Percentiles rank a stretch among this genome's conserved stretches.
Evolutionary conservation across 2,888 invertebrate genomes (phyloP).

Genomic region (Homarus gammarus): DNA sequence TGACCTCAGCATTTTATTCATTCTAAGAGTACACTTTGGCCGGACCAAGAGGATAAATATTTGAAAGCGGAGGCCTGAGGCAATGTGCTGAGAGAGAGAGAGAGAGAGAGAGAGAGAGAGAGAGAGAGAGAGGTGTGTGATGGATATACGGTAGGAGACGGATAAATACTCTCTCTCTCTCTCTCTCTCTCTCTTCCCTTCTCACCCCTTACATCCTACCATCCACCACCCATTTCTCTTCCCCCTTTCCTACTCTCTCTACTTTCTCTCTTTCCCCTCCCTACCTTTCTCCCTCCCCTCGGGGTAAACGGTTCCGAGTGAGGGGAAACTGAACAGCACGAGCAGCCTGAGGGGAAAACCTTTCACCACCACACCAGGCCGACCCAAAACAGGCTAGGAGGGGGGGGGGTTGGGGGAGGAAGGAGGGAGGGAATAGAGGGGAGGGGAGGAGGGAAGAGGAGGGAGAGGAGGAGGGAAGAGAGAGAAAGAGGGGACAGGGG

Average conservation of each 20-base stretch:
- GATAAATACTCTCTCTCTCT: too few relatives aligned
- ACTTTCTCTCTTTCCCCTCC: neutral
- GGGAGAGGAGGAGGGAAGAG: neutral
- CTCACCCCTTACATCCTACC: too few relatives aligned
- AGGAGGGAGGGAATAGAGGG: neutral
- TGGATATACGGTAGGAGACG: too few relatives aligned
- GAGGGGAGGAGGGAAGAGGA: neutral
- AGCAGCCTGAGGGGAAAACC: neutral
- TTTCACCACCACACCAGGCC: neutral
- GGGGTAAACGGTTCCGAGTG: neutral
- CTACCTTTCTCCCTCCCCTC: neutral
- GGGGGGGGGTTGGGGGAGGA: neutral
- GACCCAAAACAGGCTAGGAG: neutral
- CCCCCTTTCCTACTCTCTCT: neutral
- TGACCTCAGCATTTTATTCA: too few relatives aligned
- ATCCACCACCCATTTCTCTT: neutral
- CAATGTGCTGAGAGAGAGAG: too few relatives aligned
- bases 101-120: too few relatives aligned
- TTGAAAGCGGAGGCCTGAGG: too few relatives aligned
- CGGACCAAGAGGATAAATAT: too few relatives aligned
- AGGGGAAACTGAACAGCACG: neutral
- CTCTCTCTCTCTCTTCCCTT: too few relatives aligned
- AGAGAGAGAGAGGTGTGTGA: too few relatives aligned
- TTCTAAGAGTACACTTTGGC: too few relatives aligned
- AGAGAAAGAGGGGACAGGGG: neutral